Conservation (phyloP, 2,888 invertebrate genomes). For the Ennomos fuscantarius region DNA sequence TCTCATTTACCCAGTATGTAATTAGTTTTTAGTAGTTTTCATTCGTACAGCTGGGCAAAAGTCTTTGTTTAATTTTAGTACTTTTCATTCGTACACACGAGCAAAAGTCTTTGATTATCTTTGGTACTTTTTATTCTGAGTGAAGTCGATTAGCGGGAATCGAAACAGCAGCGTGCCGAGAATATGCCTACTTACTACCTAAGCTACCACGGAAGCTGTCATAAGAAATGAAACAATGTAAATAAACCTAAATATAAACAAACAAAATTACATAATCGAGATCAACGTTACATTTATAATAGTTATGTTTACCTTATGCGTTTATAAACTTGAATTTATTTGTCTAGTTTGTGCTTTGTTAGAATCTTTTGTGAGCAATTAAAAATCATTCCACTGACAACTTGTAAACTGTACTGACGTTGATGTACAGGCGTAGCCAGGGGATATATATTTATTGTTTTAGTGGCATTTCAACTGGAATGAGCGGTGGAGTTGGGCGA, state of each 20-base stretch:
- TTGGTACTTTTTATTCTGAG: no score
- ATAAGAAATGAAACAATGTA: not conserved
- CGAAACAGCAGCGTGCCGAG: no score
- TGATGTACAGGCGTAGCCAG: slow-evolving; percentile 50
- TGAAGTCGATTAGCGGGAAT: no score
- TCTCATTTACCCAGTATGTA: no score
- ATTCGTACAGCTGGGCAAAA: no score
- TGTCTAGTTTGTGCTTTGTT: slow-evolving; percentile 40
- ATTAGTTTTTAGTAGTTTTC: no score
- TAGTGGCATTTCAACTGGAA: slow-evolving; percentile 37
- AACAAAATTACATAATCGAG: slow-evolving; percentile 10
- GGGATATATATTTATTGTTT: slow-evolving; percentile 48
- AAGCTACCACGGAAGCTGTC: no score
- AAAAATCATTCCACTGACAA: slow-evolving; percentile 64
- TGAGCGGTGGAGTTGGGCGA: slow-evolving; percentile 20
- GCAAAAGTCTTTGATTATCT: no score
- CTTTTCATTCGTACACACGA: no score
- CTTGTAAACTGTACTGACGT: slow-evolving; percentile 63
- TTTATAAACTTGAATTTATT: slow-evolving; percentile 38
- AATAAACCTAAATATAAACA: slow-evolving; percentile 8
- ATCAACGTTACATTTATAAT: slow-evolving; percentile 15
- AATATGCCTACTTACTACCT: no score
- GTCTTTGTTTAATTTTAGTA: no score
- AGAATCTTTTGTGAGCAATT: slow-evolving; percentile 60
- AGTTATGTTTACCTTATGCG: slow-evolving; percentile 24